Evolutionary conservation across 2,113 vertebrate genomes (phyloP).

Genomic region (Phalacrocorax carbo): DNA sequence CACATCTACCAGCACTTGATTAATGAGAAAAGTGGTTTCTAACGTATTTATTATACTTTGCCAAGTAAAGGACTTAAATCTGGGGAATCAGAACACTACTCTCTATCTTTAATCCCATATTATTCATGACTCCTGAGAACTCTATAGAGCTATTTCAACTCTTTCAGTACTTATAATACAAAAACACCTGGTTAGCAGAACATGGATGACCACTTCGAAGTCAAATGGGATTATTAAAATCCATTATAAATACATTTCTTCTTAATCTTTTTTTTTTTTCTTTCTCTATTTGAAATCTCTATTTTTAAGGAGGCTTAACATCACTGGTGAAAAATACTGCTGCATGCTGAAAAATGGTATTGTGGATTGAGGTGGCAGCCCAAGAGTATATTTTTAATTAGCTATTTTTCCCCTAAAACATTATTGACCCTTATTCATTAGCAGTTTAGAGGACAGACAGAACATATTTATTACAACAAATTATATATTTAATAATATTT

Average conservation of each 20-base stretch:
- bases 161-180: background rate
- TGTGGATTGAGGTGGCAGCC: background rate
- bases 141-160: background rate
- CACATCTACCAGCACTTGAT: background rate
- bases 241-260: background rate
- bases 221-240: background rate
- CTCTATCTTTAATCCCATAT: background rate
- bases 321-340: background rate
- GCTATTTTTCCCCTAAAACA: background rate
- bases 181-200: background rate
- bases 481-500: background rate
- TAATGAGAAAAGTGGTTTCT: conserved; percentile 10
- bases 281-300: background rate
- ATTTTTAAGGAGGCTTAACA: background rate
- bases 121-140: background rate
- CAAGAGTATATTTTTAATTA: background rate
- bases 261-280: background rate
- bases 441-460: background rate
- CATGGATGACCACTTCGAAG: background rate
- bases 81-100: background rate
- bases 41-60: background rate
- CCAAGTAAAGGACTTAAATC: background rate
- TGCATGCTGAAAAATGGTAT: background rate
- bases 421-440: background rate
- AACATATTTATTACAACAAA: background rate